These are phyloP conservation scores for Esox masquinongy DNA, from an alignment of 2,797 vertebrate species.

Conservation along the genomic window DNA sequence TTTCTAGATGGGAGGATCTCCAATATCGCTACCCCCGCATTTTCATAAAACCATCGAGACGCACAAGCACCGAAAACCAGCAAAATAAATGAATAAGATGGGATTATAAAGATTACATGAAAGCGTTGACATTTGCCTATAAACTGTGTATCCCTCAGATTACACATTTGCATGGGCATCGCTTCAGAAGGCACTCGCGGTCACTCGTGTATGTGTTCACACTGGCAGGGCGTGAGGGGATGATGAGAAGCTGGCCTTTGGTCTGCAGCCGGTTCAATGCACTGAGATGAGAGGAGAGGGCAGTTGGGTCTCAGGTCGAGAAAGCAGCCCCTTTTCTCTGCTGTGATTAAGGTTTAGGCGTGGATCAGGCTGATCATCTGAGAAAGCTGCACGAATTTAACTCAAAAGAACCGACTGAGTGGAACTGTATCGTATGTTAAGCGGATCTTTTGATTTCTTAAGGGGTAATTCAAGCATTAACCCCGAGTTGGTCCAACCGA, in stretches of 20 bases:
- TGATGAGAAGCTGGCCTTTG: background rate
- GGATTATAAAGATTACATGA: background rate
- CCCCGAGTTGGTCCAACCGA: slow-evolving; percentile 8
- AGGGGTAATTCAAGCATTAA: slow-evolving; percentile 30
- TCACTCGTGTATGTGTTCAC: slow-evolving; percentile 32
- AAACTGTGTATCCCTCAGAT: background rate
- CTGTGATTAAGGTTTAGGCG: slow-evolving; percentile 26
- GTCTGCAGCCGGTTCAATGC: slow-evolving; percentile 19
- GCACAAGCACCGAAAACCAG: background rate
- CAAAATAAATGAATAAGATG: background rate
- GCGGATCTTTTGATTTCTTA: slow-evolving; percentile 33
- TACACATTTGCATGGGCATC: slow-evolving; percentile 23
- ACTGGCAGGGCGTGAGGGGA: slow-evolving; percentile 6
- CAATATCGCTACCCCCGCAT: background rate
- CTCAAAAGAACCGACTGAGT: slow-evolving; percentile 33
- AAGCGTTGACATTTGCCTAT: background rate
- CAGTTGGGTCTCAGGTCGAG: slow-evolving; percentile 37
- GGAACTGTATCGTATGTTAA: slow-evolving; percentile 39
- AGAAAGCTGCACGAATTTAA: slow-evolving; percentile 42
- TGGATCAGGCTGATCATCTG: slow-evolving; percentile 43
- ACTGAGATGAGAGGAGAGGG: slow-evolving; percentile 38
- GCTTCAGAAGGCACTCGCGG: slow-evolving; percentile 26
- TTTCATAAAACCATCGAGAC: background rate
- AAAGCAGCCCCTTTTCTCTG: slow-evolving; percentile 24
- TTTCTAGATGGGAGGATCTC: background rate